Percentiles rank a stretch among this genome's conserved stretches.
phyloP scores from a whole-genome alignment of 2,888 invertebrate species.

The Hydrotaea cyrtoneurina region DNA sequence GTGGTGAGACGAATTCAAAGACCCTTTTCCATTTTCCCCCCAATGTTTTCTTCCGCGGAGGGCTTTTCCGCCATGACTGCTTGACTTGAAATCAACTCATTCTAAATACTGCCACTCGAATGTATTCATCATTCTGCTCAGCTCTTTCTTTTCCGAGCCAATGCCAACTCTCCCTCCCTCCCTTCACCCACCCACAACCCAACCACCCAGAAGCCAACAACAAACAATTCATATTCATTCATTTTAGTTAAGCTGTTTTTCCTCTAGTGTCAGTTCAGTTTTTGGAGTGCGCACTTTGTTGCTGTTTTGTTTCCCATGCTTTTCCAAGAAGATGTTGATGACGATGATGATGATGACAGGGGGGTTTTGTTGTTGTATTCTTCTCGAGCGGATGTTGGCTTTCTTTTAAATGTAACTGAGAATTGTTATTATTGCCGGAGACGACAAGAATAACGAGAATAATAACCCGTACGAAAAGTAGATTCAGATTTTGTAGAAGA shows the following conservation, averaged over 20 bases:
- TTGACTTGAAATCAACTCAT: constrained; percentile 49
- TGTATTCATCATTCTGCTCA: not conserved
- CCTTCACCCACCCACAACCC: not conserved
- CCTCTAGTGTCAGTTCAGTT: constrained; percentile 9
- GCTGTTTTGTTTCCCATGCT: constrained; percentile 18
- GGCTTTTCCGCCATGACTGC: constrained; percentile 47
- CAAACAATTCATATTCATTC: constrained; percentile 29
- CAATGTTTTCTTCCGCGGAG: not conserved
- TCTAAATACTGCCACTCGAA: constrained; percentile 18
- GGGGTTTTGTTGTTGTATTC: not conserved
- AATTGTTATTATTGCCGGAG: constrained; percentile 20
- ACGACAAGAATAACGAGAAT: constrained; percentile 18
- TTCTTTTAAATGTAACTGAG: constrained; percentile 45
- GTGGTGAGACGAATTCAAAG: too few relatives aligned
- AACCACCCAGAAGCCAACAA: not conserved
- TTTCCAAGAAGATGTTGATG: not conserved
- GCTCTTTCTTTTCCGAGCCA: not conserved
- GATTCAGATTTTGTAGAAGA: not conserved
- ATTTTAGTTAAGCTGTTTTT: constrained; percentile 21
- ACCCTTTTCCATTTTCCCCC: not conserved
- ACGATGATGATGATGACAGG: not conserved
- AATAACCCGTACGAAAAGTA: not conserved
- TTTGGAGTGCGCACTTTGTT: constrained; percentile 5
- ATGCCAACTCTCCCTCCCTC: not conserved
- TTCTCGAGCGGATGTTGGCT: not conserved